Evolutionary conservation across 2,888 invertebrate genomes (phyloP), one percentile per base, ranked within the genome.

Genomic region (Suillia variegata): DNA sequence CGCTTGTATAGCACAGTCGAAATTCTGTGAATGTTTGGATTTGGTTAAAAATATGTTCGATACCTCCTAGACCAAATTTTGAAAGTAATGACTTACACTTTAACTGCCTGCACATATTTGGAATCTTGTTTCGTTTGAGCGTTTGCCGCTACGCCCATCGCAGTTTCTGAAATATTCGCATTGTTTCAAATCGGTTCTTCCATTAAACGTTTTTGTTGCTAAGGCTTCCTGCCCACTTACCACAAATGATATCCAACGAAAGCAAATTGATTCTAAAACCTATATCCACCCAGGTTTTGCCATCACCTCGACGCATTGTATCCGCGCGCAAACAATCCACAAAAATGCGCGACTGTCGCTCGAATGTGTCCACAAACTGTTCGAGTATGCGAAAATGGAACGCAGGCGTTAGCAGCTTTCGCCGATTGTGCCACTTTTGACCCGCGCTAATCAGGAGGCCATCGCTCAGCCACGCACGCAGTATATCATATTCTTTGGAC

Each of bases 321-420:
- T 21, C 79, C 1, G 73, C 68, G 1, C 71, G 70, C 22, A 73
- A 12, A 18, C 67, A 52, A 8, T 58, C n/a, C 84, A 78, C 61
- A 89, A 80, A 18, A 85, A 81, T 50, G 78, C 79, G 22, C 84
- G 71, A 82, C 62, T 89, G 87, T 55, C 85, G 84, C 65, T 89
- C 86, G 74, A 91, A 90, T 0, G 88, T 85, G 1, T 86, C 86
- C 8, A 89, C 75, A 75, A 89, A 91, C 65, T 88, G 85, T 70
- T 89, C 87, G 31, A 92, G 79, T 59, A 91, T 90, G 67, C 87
- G 87, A 76, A 91, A 91, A 77, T 92, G 92, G 78, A 92, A 92
- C 0, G 90, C 87, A 1, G 91, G 90, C 0, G 91, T 91, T 58
- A 92, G 76, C 59, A 90, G 84, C 77, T 88, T 89, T 34, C 92